Base-by-base conservation (phyloP, 35 echinoderm and acorn worm genomes). In the Chiridota heheva region DNA sequence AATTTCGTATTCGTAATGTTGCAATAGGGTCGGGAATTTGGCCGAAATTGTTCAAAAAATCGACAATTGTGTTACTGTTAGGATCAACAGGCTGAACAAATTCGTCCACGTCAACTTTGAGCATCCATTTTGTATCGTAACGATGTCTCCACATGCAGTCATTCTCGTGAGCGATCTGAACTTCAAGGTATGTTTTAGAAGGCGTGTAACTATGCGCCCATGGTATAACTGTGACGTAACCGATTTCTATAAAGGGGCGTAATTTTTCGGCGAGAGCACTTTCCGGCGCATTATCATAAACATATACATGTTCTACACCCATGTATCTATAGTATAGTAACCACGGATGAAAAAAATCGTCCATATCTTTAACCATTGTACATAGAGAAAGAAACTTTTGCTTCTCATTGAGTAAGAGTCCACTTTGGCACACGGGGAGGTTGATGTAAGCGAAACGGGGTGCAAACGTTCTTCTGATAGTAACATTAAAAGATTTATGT, bases 351-450 rank as follows among this genome's bases (percentile, higher is more conserved):
- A 96, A 81, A 26, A 86, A 82, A 6, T 78, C 57, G 40, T 96
- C 87, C 82, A 96, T 90, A 31, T 75, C 70, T 61, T 96, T 96
- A 2, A 85, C 87, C 92, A 96, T 96, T 0, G 92, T 96, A 66
- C 92, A 96, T 5, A 90, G 60, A 16, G 84, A 67, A 4, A 96
- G 40, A 46, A 71, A 90, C 15, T 61, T 86, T 27, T 68, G 42
- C 36, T 86, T 86, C 63, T 51, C 83, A 69, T 45, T 60, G 12
- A 12, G 47, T 33, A 13, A 40, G 32, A 34, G 63, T 78, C 53
- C 78, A n/a, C 76, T 46, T 1, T 15, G 48, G 58, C 76, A 96
- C 27, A 74, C 69, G 8, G 60, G 59, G 30, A 84, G 86, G 44
- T 77, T 57, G 18, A 44, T 70, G 35, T 82, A 86, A 2, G 42